Percentiles rank a stretch among this genome's conserved stretches.
Evolutionary conservation across 2,888 invertebrate genomes (phyloP).

Genomic region (Sinotaia quadrata): DNA sequence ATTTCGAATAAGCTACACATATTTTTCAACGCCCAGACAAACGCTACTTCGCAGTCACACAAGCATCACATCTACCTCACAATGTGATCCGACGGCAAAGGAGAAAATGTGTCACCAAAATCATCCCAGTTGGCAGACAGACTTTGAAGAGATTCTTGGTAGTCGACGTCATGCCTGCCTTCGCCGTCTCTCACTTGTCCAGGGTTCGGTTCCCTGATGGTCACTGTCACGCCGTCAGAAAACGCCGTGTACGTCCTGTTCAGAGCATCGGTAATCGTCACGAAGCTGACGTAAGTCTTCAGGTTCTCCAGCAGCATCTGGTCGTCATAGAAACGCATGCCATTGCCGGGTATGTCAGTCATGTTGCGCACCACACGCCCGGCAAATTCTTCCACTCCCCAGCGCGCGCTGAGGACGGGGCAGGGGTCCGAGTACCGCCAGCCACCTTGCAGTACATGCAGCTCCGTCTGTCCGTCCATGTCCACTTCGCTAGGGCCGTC

Average conservation of each 20-base stretch:
- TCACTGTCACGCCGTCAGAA: background rate
- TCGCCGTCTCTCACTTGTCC: background rate
- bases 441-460: background rate
- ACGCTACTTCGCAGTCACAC: too few species aligned
- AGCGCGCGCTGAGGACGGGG: background rate
- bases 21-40: too few species aligned
- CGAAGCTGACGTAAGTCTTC: conserved; percentile 6
- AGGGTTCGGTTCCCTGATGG: background rate
- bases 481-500: background rate
- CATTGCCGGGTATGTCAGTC: background rate
- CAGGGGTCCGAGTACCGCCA: background rate
- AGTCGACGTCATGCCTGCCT: background rate
- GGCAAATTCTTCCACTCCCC: background rate
- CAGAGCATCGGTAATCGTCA: background rate
- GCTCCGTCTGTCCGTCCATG: background rate
- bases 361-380: background rate
- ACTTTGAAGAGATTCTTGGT: background rate
- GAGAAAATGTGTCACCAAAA: background rate
- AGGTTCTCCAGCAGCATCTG: background rate
- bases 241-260: background rate
- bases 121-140: background rate
- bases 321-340: conserved; percentile 18
- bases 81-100: background rate
- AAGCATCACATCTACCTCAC: too few species aligned
- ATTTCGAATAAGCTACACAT: too few species aligned